A percentile compares a stretch with the other conserved stretches of the same genome.
Evolutionary conservation across 2,113 vertebrate genomes (phyloP).

Genomic region (Syrmaticus mikado): DNA sequence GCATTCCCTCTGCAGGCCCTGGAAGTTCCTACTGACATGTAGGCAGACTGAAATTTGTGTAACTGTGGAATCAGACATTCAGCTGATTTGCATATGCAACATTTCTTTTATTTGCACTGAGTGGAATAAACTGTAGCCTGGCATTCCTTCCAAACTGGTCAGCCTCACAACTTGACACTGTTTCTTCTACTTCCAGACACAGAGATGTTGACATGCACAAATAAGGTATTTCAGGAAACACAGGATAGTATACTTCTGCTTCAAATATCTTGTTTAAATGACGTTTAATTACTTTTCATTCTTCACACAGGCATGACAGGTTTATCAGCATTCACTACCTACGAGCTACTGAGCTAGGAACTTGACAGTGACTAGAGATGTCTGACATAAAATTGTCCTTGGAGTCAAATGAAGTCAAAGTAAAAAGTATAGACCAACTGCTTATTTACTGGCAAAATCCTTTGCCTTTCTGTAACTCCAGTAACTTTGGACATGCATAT

Average conservation of each 20-base stretch:
- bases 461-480: not conserved
- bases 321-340: not conserved
- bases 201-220: not conserved
- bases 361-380: not conserved
- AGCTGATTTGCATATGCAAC: not conserved
- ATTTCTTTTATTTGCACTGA: not conserved
- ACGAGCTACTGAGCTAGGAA: not conserved
- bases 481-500: too few species aligned
- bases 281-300: not conserved
- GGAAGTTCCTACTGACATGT: not conserved
- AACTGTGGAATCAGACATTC: not conserved
- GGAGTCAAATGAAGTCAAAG: not conserved
- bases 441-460: not conserved
- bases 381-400: not conserved
- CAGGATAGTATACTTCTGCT: not conserved
- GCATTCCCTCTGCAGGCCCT: not conserved
- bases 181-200: not conserved
- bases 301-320: not conserved
- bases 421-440: not conserved
- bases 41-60: not conserved
- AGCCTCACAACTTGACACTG: not conserved
- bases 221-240: not conserved
- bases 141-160: not conserved
- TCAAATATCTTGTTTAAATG: not conserved
- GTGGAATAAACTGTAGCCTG: not conserved